These are phyloP conservation scores for Dinomys branickii DNA, from an alignment of 2,113 vertebrate species.

Conservation along the genomic window DNA sequence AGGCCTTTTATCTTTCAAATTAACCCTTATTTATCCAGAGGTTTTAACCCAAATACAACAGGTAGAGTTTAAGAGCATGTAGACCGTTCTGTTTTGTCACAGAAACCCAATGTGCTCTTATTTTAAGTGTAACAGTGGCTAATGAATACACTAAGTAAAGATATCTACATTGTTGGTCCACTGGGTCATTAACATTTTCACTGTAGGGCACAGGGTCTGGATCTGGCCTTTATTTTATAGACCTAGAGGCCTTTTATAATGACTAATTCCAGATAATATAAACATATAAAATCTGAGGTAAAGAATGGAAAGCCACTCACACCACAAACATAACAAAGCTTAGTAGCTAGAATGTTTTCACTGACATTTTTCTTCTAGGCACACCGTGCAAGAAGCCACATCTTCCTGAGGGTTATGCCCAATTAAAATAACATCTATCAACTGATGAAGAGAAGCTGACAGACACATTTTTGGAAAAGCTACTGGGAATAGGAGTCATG, in stretches of 20 bases:
- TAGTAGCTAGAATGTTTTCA: neutral
- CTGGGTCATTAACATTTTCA: neutral
- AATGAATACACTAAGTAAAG: neutral
- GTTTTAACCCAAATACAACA: neutral
- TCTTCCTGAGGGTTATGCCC: neutral
- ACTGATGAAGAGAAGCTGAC: neutral
- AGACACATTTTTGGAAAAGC: neutral
- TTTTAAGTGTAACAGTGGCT: neutral
- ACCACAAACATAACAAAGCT: neutral
- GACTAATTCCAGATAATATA: neutral
- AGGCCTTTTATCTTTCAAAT: neutral
- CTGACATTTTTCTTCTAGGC: neutral
- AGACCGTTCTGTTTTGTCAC: neutral
- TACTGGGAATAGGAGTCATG: neutral
- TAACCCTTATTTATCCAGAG: neutral
- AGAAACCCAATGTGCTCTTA: neutral
- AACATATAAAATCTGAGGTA: neutral
- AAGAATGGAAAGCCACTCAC: neutral
- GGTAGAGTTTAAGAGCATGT: neutral
- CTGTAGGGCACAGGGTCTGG: neutral
- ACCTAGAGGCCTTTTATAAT: neutral
- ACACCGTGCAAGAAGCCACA: neutral
- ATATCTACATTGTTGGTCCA: neutral
- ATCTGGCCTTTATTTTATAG: neutral
- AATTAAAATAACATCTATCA: neutral